Percentiles rank a stretch among this genome's conserved stretches.
phyloP scores from a whole-genome alignment of 2,797 vertebrate species.

The Pachyuromys duprasi region DNA sequence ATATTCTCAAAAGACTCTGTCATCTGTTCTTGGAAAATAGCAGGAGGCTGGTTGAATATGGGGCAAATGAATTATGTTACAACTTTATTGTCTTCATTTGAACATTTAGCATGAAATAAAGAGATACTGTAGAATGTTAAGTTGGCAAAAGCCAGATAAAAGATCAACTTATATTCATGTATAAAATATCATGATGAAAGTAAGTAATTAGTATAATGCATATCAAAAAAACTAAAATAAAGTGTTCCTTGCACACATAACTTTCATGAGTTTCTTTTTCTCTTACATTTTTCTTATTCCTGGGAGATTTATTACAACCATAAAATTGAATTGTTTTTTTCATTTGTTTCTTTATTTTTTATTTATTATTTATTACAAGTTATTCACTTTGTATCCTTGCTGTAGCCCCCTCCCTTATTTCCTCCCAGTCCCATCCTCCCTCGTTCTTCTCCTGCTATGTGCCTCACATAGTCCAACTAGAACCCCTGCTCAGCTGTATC shows the following conservation, averaged over 20 bases:
- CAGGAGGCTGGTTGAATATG: not conserved
- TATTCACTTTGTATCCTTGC: too few relatives aligned
- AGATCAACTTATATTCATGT: not conserved
- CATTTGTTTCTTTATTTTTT: too few relatives aligned
- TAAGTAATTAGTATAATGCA: not conserved
- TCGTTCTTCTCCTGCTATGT: too few relatives aligned
- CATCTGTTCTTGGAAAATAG: not conserved
- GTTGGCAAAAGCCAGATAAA: not conserved
- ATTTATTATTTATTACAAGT: too few relatives aligned
- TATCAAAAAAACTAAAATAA: not conserved
- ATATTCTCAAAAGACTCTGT: not conserved
- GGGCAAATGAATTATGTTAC: not conserved
- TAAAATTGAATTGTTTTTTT: too few relatives aligned
- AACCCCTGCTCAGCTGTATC: too few relatives aligned
- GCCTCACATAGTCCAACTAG: too few relatives aligned
- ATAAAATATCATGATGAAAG: not conserved
- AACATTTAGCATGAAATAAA: not conserved
- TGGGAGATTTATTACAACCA: not conserved
- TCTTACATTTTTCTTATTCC: not conserved
- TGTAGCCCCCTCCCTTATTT: too few relatives aligned
- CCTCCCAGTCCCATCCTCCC: too few relatives aligned
- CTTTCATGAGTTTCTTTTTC: not conserved
- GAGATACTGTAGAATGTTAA: too few relatives aligned
- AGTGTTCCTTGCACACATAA: not conserved
- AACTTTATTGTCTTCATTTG: not conserved